Percentiles rank a stretch among this genome's conserved stretches.
Evolutionary conservation across 1,140 invertebrate genomes (phyloP).

Genomic region (Leptinotarsa texana): DNA sequence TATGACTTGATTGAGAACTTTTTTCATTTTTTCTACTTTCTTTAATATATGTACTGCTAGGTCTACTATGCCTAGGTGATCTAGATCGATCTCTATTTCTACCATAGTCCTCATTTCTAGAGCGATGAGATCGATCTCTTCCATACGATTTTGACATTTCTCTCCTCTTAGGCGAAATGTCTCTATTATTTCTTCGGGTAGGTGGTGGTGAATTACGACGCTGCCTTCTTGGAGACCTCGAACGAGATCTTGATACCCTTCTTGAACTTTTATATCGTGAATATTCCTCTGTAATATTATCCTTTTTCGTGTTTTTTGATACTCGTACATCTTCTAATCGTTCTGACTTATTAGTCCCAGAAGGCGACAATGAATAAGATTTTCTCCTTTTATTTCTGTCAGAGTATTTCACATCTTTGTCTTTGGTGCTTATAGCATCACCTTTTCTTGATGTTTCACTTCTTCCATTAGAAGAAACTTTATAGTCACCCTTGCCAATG

Average conservation of each 20-base stretch:
- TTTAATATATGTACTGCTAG: background rate
- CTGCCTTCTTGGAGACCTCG: background rate
- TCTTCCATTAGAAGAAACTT: background rate
- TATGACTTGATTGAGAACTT: background rate
- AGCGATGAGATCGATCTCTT: background rate
- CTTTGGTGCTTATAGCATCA: no score
- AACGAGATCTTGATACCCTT: background rate
- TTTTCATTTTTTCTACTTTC: background rate
- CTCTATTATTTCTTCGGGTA: background rate
- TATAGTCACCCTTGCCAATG: slow-evolving; percentile 38
- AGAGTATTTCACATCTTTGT: no score
- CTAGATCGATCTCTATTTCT: slow-evolving; percentile 19
- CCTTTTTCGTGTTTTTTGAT: no score
- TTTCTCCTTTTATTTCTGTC: no score
- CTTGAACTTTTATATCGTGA: background rate
- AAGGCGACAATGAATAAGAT: no score
- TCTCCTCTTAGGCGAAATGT: background rate
- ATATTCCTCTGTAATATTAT: no score
- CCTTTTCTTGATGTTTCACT: no score
- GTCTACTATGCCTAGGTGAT: slow-evolving; percentile 17
- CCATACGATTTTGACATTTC: background rate
- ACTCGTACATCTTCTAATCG: no score
- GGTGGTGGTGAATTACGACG: background rate
- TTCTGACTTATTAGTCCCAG: no score
- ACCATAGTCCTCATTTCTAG: slow-evolving; percentile 18